Evolutionary conservation across 2,113 vertebrate species (phyloP), one percentile per base, ranked within the genome.

Genomic region (Microcebus ravelobensis): DNA sequence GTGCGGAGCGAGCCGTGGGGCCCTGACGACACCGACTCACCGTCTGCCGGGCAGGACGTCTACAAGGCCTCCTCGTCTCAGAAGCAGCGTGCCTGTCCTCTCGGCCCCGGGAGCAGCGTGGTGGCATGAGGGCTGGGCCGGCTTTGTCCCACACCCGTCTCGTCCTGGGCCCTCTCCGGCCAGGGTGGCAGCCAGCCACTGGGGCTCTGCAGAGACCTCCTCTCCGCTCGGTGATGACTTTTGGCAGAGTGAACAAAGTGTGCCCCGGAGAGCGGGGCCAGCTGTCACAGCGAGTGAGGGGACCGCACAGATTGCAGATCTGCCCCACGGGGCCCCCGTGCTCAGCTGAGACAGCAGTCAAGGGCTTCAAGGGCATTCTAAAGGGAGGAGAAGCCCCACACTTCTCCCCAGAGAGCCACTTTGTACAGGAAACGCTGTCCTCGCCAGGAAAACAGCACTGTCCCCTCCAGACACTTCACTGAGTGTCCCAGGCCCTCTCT

Each of bases 111-210:
- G 31, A 55, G 50, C 18, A 13, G 3, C 17, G 34, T 6, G 45
- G 50, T 0, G 20, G 50, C 31, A 79, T 0, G 0, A 27, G 39
- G 34, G 63, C 76, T 21, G n/a, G 48, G 3, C 29, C 0, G 0
- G 29, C 11, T 45, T 45, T 23, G 42, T 3, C 55, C 48, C 81
- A 12, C 2, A 2, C 8, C 25, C 1, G 25, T 57, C 14, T 61
- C 67, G 6, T 36, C 25, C 6, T 0, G 10, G 31, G 17, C 8
- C 21, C 39, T 50, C 48, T 50, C 36, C 67, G 0, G 2, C 15
- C 5, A 1, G 0, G 17, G 15, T 36, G 1, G 20, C 79, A 42
- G 87, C 52, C 39, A 1, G 1, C n/a, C 1, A 0, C 1, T 0
- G 0, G 0, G 36, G 0, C 63, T 67, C 73, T 9, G 8, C 34